Percentiles rank a stretch among this genome's conserved stretches.
These are phyloP conservation scores for Microctenopoma steveboyesi DNA, from an alignment of 2,797 vertebrate genomes.

Conservation along the genomic window DNA sequence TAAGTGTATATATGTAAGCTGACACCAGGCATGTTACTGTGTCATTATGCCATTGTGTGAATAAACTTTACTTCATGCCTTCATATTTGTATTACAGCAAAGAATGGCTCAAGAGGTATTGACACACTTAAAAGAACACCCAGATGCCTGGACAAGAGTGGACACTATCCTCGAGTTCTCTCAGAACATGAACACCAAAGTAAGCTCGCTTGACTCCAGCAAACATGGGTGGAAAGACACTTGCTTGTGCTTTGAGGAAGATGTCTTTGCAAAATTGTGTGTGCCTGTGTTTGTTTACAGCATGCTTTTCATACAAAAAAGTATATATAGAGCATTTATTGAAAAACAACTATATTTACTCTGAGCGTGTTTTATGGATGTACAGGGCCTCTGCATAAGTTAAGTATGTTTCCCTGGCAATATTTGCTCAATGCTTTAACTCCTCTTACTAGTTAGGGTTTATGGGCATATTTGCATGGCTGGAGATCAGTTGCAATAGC, in stretches of 20 bases:
- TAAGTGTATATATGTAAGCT: not conserved
- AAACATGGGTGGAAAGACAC: slow-evolving; percentile 72
- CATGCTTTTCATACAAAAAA: not conserved
- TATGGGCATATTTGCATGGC: not conserved
- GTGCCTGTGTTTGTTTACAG: slow-evolving; percentile 16
- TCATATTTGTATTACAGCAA: slow-evolving; percentile 85
- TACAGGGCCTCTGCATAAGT: slow-evolving; percentile 6
- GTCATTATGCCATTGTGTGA: too few species aligned
- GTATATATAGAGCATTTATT: slow-evolving; percentile 2
- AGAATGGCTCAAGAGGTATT: slow-evolving; percentile 99
- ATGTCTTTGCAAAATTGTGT: not conserved
- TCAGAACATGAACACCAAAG: slow-evolving; percentile 99
- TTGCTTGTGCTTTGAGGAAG: slow-evolving; percentile 90
- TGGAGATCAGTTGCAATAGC: not conserved
- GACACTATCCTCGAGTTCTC: slow-evolving; percentile 99
- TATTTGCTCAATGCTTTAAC: slow-evolving; percentile 19
- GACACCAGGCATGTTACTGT: not conserved
- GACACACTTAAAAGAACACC: slow-evolving; percentile 99
- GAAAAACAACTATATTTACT: slow-evolving; percentile 21
- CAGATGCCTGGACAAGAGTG: slow-evolving; percentile 98
- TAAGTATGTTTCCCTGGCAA: not conserved
- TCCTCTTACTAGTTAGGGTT: not conserved
- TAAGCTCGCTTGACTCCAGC: slow-evolving; percentile 82
- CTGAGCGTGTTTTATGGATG: slow-evolving; percentile 4
- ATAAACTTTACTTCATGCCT: slow-evolving; percentile 6